These are phyloP conservation scores for Bombyx mandarina DNA, from an alignment of 1,140 invertebrate genomes.

Conservation along the genomic window DNA sequence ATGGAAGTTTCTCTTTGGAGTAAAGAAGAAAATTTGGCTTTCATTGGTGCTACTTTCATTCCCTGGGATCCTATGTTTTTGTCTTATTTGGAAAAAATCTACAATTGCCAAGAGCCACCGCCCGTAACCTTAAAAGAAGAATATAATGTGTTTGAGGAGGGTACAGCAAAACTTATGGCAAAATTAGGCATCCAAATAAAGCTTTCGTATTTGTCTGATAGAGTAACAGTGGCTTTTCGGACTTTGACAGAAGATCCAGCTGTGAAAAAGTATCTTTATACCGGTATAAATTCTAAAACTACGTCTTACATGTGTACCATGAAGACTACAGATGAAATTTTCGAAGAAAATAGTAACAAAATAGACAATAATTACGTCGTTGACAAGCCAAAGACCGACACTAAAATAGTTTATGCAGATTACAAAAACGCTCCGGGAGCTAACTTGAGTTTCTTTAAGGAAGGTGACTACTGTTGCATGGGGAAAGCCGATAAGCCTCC, in stretches of 20 bases:
- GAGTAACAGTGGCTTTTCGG: constrained; percentile 47
- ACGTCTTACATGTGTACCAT: constrained; percentile 59
- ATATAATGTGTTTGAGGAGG: constrained; percentile 60
- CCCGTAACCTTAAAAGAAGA: constrained; percentile 45
- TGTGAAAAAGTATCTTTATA: constrained; percentile 57
- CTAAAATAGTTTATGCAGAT: constrained; percentile 45
- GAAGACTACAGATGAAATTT: constrained; percentile 52
- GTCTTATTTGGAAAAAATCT: constrained; percentile 41
- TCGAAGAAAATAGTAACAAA: constrained; percentile 49
- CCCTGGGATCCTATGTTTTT: constrained; percentile 51
- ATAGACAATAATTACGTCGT: constrained; percentile 49
- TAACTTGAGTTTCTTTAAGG: constrained; percentile 46
- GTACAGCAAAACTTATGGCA: constrained; percentile 49
- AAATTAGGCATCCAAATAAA: constrained; percentile 55
- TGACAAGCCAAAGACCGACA: constrained; percentile 38
- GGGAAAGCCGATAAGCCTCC: constrained; percentile 51
- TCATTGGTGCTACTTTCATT: constrained; percentile 38
- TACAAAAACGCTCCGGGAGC: constrained; percentile 57
- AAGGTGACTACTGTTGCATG: constrained; percentile 56
- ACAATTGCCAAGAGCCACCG: constrained; percentile 29
- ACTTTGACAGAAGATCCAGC: constrained; percentile 55
- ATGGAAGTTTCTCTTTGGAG: constrained; percentile 52
- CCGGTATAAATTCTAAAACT: constrained; percentile 60
- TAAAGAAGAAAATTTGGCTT: constrained; percentile 50
- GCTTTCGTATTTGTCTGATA: constrained; percentile 47